Evolutionary conservation across 2,113 vertebrate species (phyloP).

Genomic region (Cyprinodon brontotheroides): DNA sequence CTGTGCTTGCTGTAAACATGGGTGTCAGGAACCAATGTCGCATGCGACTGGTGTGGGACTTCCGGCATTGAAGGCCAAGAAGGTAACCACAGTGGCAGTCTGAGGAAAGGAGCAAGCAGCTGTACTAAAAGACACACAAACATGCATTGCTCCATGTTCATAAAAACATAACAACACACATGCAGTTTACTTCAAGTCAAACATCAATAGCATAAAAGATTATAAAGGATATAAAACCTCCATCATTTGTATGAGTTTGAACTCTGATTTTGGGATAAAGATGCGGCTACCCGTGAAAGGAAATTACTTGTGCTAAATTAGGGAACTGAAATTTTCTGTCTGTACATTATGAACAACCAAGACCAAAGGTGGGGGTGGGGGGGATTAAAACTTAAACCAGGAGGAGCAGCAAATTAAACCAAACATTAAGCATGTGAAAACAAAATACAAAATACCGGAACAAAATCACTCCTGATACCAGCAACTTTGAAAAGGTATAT

Average conservation of each 20-base stretch:
- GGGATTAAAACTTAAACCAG: conserved; percentile 11
- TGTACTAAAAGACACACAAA: conserved; percentile 57
- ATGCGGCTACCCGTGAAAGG: conserved; percentile 55
- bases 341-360: conserved; percentile 22
- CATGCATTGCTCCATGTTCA: conserved; percentile 20
- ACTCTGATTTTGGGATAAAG: conserved; percentile 8
- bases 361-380: background rate
- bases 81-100: conserved; percentile 62
- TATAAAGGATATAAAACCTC: conserved; percentile 10
- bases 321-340: conserved; percentile 85
- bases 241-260: background rate
- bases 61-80: conserved; percentile 64
- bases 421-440: background rate
- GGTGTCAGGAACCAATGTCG: conserved; percentile 76
- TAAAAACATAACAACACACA: background rate
- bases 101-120: conserved; percentile 67
- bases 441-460: background rate
- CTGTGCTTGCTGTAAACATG: conserved; percentile 72
- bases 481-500: too few species aligned
- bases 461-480: too few species aligned
- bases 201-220: background rate
- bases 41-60: conserved; percentile 72
- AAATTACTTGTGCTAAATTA: conserved; percentile 67
- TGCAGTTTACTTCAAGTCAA: conserved; percentile 6
- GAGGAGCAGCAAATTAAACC: conserved; percentile 15